These are phyloP conservation scores for Amphipyra tragopoginis DNA, from an alignment of 2,888 invertebrate species.

Conservation along the genomic window DNA sequence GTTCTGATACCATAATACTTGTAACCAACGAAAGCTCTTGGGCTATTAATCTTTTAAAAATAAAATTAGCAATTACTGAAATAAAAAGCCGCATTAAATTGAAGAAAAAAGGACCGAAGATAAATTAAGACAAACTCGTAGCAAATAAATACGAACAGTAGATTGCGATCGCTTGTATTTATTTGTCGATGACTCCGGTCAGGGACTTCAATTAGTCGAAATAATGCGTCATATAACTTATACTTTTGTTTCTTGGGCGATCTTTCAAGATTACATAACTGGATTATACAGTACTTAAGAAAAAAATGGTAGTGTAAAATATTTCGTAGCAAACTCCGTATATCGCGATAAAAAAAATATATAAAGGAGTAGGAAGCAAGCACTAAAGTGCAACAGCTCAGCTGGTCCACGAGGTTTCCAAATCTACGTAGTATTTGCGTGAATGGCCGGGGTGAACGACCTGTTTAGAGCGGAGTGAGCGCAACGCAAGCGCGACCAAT, in stretches of 20 bases:
- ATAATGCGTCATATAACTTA: background rate
- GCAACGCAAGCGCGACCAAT: conserved; percentile 81
- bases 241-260: background rate
- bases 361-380: conserved; percentile 68
- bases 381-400: conserved; percentile 73
- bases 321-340: background rate
- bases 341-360: conserved; percentile 48
- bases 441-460: conserved; percentile 82
- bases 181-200: background rate
- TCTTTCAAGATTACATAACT: no score
- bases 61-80: conserved; percentile 1
- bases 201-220: background rate
- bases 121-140: background rate
- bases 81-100: background rate
- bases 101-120: background rate
- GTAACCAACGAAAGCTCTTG: no score
- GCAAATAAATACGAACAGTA: conserved; percentile 3
- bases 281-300: no score
- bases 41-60: no score
- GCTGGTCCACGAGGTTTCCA: conserved; percentile 71
- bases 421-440: conserved; percentile 79
- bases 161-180: conserved; percentile 13
- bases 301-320: background rate
- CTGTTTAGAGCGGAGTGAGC: conserved; percentile 78
- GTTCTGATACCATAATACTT: no score